These are phyloP conservation scores for Liparis tanakae DNA, from an alignment of 2,797 vertebrate genomes.

Conservation along the genomic window DNA sequence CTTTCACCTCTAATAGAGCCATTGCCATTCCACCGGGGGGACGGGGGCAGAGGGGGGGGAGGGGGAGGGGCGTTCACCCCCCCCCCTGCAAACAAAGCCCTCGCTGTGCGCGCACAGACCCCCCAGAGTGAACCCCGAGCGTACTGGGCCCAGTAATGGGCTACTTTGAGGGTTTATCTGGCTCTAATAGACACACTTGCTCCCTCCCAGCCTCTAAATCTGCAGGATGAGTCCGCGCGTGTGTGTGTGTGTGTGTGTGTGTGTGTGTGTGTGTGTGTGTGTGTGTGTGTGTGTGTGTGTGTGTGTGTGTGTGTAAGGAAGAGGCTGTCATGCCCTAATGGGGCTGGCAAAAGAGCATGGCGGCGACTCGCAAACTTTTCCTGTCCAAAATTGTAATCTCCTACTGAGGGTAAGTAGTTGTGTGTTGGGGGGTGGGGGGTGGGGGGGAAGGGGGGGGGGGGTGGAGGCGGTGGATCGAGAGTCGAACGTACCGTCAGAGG, in stretches of 20 bases:
- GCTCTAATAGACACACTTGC: slow-evolving; percentile 71
- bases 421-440: slow-evolving; percentile 4
- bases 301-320: slow-evolving; percentile 32
- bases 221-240: slow-evolving; percentile 59
- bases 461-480: not conserved
- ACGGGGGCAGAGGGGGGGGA: not conserved
- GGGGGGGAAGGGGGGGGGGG: too few species aligned
- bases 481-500: slow-evolving; percentile 4
- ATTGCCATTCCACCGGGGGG: slow-evolving; percentile 61
- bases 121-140: slow-evolving; percentile 72
- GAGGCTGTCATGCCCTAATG: slow-evolving; percentile 71
- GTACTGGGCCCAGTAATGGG: slow-evolving; percentile 58
- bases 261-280: slow-evolving; percentile 48
- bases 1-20: slow-evolving; percentile 77
- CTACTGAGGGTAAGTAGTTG: slow-evolving; percentile 21
- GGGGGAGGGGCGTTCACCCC: slow-evolving; percentile 47
- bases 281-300: slow-evolving; percentile 35
- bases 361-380: slow-evolving; percentile 43
- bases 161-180: slow-evolving; percentile 73
- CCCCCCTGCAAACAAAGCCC: slow-evolving; percentile 72
- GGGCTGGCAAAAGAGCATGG: slow-evolving; percentile 57
- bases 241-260: slow-evolving; percentile 48
- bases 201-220: slow-evolving; percentile 66
- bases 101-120: slow-evolving; percentile 70
- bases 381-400: slow-evolving; percentile 52